Conservation (phyloP, 2,113 vertebrate genomes). For the Callaeas wilsoni region DNA sequence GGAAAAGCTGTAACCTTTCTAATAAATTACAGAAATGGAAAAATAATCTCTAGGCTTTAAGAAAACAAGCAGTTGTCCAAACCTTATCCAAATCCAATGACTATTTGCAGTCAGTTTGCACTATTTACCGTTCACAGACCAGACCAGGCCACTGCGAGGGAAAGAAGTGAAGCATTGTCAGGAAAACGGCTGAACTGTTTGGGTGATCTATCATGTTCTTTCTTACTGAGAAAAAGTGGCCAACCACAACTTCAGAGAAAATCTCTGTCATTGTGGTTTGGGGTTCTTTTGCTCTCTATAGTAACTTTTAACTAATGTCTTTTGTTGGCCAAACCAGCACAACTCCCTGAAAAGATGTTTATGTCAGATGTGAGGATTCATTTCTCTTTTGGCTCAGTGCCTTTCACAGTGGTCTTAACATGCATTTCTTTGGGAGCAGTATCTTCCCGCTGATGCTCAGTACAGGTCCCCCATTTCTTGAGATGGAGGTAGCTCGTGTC, state of each 20-base stretch:
- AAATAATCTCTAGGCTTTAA: background rate
- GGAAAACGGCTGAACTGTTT: background rate
- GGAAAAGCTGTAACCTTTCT: background rate
- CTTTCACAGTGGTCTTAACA: background rate
- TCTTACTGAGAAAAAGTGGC: background rate
- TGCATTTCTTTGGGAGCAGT: background rate
- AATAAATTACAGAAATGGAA: background rate
- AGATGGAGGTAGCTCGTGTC: background rate
- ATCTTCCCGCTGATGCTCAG: background rate
- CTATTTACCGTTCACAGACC: background rate
- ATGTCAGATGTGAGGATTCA: background rate
- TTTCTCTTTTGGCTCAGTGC: background rate
- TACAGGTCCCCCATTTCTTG: background rate
- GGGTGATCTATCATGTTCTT: background rate
- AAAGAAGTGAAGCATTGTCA: background rate
- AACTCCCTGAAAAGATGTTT: background rate
- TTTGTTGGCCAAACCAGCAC: background rate
- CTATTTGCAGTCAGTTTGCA: background rate
- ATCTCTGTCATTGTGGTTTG: background rate
- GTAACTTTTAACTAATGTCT: background rate
- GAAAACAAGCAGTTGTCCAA: background rate
- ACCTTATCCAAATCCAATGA: background rate
- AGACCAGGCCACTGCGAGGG: background rate
- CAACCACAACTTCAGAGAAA: background rate
- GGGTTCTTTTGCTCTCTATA: background rate